Percentiles rank a stretch among this genome's conserved stretches.
Evolutionary conservation across 2,888 invertebrate species (phyloP).

Genomic region (Ophion ellenae): DNA sequence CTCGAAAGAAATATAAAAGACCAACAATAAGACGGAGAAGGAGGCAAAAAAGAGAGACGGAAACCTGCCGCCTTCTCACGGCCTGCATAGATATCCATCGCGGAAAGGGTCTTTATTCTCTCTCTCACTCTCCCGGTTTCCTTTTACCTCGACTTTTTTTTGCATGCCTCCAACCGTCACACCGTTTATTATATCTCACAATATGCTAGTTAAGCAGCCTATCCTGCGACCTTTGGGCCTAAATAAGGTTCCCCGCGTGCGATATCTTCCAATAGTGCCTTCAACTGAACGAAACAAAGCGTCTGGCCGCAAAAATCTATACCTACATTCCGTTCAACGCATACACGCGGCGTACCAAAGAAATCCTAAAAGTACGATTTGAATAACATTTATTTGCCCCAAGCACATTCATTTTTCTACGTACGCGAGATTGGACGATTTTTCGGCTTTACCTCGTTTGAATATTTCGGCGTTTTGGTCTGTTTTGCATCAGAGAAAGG

Average conservation of each 20-base stretch:
- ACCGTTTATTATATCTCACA: slow-evolving; percentile 50
- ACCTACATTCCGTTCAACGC: not conserved
- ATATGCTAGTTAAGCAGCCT: slow-evolving; percentile 50
- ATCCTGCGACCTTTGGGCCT: not conserved
- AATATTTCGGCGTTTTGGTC: slow-evolving; percentile 28
- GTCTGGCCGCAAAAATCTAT: not conserved
- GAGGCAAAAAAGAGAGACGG: slow-evolving; percentile 27
- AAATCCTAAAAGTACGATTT: not conserved
- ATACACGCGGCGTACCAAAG: too few species aligned
- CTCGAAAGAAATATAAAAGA: slow-evolving; percentile 44
- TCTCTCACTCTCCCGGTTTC: not conserved
- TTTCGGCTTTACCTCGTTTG: slow-evolving; percentile 15
- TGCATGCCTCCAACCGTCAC: slow-evolving; percentile 24
- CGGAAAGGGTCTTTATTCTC: slow-evolving; percentile 23
- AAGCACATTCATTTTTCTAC: not conserved
- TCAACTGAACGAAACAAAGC: not conserved
- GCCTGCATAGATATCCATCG: slow-evolving; percentile 24
- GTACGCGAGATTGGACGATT: slow-evolving; percentile 15
- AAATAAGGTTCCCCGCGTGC: not conserved
- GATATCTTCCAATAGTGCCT: not conserved
- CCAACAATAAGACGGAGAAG: slow-evolving; percentile 26
- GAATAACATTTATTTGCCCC: slow-evolving; percentile 10
- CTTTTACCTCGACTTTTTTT: slow-evolving; percentile 12
- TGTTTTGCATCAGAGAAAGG: slow-evolving; percentile 33
- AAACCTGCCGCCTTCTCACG: slow-evolving; percentile 57